A percentile compares a stretch with the other conserved stretches of the same genome.
Evolutionary conservation across 2,797 vertebrate species (phyloP).

Genomic region (Rhinella marina): DNA sequence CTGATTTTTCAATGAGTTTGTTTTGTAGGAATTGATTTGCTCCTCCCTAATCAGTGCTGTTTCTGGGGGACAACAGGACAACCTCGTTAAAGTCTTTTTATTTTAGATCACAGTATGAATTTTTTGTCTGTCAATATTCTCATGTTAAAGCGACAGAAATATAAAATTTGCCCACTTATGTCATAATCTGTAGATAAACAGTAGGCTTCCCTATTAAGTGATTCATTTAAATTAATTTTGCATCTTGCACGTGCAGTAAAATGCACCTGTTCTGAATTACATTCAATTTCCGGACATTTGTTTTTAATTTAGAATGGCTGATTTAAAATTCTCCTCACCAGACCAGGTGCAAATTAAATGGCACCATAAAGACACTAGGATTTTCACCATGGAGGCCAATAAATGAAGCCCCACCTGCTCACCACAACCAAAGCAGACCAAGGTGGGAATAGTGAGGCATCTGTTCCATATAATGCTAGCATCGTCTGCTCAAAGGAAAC

Average conservation of each 20-base stretch:
- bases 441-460: not conserved
- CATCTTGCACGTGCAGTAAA: slow-evolving; percentile 32
- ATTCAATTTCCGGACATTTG: slow-evolving; percentile 31
- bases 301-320: slow-evolving; percentile 43
- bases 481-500: not conserved
- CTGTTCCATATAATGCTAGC: not conserved
- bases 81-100: not conserved
- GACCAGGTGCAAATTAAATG: slow-evolving; percentile 49
- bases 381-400: slow-evolving; percentile 12
- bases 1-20: too few species aligned
- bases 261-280: slow-evolving; percentile 51
- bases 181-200: slow-evolving; percentile 9
- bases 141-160: not conserved
- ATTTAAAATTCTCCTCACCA: slow-evolving; percentile 10
- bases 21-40: too few species aligned
- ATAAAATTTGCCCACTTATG: not conserved
- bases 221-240: slow-evolving; percentile 44
- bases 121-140: not conserved
- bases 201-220: slow-evolving; percentile 38
- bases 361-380: slow-evolving; percentile 1
- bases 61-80: too few species aligned
- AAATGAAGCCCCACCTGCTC: slow-evolving; percentile 33
- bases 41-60: not conserved
- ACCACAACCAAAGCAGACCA: not conserved
- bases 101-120: not conserved